phyloP scores from a whole-genome alignment of 1,140 invertebrate genomes.

The Pachypeltis micranthus region DNA sequence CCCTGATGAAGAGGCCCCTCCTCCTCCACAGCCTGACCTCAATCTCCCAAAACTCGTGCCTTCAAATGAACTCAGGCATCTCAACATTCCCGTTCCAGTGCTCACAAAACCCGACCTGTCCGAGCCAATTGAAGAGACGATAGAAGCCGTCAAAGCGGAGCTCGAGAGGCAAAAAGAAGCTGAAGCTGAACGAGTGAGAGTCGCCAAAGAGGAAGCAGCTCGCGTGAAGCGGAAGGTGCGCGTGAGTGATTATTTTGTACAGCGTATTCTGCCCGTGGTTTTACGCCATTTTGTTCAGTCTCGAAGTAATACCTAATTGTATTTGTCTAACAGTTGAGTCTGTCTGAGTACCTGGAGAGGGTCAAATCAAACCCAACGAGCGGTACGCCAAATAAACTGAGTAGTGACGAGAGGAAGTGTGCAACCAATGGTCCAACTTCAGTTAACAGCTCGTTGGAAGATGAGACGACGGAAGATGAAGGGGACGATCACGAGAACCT shows the following conservation, averaged over 20 bases:
- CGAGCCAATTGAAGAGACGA: neutral
- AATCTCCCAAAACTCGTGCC: no score
- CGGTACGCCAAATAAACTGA: neutral
- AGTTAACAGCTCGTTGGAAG: neutral
- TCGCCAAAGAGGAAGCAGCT: conserved; percentile 19
- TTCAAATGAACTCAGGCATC: no score
- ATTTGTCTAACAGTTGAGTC: conserved; percentile 45
- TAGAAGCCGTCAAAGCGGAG: conserved; percentile 29
- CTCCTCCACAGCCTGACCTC: neutral
- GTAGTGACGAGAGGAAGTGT: neutral
- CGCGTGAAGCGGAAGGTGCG: conserved; percentile 27
- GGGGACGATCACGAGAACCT: conserved; percentile 16
- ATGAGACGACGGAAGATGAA: conserved; percentile 15
- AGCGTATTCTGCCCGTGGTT: no score
- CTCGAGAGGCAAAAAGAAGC: conserved; percentile 33
- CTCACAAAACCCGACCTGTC: no score
- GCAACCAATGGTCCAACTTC: neutral
- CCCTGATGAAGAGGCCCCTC: neutral
- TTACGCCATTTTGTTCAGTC: neutral
- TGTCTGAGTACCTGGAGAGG: conserved; percentile 56
- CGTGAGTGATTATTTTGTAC: neutral
- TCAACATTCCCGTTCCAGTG: no score
- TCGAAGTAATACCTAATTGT: conserved; percentile 7
- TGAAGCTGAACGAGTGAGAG: conserved; percentile 9
- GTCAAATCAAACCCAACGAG: conserved; percentile 18